These are phyloP conservation scores for Leptocoma aspasia DNA, from an alignment of 2,113 vertebrate genomes.

Conservation along the genomic window DNA sequence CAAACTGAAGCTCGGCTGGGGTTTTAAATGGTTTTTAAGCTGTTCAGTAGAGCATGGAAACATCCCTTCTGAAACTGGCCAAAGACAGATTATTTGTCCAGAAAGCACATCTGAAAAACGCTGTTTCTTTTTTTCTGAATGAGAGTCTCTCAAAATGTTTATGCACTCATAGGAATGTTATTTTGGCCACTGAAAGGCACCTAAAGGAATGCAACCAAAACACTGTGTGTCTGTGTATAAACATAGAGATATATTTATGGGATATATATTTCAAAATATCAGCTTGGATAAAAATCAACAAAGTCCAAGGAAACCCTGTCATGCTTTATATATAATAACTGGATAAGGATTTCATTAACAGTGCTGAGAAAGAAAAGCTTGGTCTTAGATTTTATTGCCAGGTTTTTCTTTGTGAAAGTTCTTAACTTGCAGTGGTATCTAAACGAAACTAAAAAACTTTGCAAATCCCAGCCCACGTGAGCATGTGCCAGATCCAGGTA, in stretches of 20 bases:
- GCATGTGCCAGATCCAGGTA: neutral
- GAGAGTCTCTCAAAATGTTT: neutral
- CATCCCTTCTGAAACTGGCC: neutral
- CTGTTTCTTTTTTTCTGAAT: accelerated
- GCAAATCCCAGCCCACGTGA: neutral
- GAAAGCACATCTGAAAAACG: neutral
- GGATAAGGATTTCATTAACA: neutral
- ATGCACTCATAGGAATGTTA: neutral
- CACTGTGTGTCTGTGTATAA: neutral
- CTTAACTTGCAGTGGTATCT: neutral
- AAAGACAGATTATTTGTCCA: neutral
- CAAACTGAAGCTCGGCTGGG: neutral
- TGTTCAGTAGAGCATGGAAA: neutral
- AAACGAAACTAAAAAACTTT: neutral
- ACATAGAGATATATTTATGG: too few species aligned
- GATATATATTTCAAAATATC: neutral
- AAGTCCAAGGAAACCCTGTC: neutral
- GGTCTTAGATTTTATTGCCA: neutral
- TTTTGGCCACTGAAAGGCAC: neutral
- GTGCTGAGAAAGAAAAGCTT: neutral
- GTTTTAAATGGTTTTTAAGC: neutral
- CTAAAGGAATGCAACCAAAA: neutral
- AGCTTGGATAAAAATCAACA: neutral
- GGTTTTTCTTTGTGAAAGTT: neutral
- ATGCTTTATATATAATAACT: too few species aligned